These are phyloP conservation scores for Hetaerina americana DNA, from an alignment of 1,140 invertebrate genomes.

Conservation along the genomic window DNA sequence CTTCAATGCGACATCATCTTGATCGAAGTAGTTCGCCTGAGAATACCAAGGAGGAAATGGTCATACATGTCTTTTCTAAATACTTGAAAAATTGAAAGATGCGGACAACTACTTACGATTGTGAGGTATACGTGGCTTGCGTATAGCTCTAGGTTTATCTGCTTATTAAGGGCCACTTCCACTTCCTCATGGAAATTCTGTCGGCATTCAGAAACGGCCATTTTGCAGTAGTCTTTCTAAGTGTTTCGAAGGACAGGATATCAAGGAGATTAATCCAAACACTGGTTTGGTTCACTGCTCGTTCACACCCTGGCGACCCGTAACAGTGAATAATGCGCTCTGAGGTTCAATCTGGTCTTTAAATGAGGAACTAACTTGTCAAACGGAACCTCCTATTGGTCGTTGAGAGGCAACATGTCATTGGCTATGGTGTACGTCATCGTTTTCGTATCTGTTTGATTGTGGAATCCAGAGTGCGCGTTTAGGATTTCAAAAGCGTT, in stretches of 20 bases:
- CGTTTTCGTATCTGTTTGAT: no score
- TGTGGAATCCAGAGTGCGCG: no score
- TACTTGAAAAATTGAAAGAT: background rate
- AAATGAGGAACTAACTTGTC: no score
- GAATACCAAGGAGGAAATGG: conserved; percentile 12
- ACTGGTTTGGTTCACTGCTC: background rate
- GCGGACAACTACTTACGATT: conserved; percentile 58
- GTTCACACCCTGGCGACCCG: conserved; percentile 3
- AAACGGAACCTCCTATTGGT: no score
- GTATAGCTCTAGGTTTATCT: conserved; percentile 80
- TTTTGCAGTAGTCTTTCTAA: background rate
- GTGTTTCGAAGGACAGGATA: background rate
- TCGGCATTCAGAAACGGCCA: conserved; percentile 22
- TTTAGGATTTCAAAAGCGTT: no score
- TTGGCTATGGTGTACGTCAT: no score
- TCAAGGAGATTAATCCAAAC: background rate
- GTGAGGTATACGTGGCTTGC: conserved; percentile 72
- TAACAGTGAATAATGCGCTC: background rate
- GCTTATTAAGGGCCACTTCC: conserved; percentile 66
- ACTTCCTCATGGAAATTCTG: conserved; percentile 68
- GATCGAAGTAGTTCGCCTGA: conserved; percentile 63
- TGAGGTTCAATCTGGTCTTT: no score
- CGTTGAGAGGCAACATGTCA: no score
- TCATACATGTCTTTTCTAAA: no score
- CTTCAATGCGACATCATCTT: conserved; percentile 62